These are phyloP conservation scores for Pocota personata DNA, from an alignment of 2,888 invertebrate species.

Conservation along the genomic window DNA sequence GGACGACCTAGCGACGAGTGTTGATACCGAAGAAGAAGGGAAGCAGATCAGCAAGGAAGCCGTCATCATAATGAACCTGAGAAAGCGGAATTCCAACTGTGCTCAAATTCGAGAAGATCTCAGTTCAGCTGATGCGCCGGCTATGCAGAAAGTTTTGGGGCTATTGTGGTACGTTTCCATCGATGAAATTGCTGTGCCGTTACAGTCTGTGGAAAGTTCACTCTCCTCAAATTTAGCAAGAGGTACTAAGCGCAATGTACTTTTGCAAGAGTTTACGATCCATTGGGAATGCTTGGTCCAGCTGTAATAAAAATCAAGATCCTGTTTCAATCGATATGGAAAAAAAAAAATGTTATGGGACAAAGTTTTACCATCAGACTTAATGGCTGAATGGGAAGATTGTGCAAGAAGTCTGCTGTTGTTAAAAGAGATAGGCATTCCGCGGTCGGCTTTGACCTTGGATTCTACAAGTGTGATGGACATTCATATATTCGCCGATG, in stretches of 20 bases:
- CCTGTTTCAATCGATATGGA: background rate
- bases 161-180: background rate
- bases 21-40: no score
- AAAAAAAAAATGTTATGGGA: background rate
- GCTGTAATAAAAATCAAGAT: conserved; percentile 6
- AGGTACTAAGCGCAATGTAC: no score
- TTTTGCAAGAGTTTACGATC: background rate
- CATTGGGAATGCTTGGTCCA: conserved; percentile 16
- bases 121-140: background rate
- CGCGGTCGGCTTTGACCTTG: background rate
- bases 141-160: conserved; percentile 6
- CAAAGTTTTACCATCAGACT: conserved; percentile 10
- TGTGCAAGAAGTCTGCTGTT: background rate
- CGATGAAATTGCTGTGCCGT: background rate
- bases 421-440: background rate
- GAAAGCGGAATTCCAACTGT: background rate
- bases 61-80: background rate
- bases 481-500: conserved; percentile 30
- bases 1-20: conserved; percentile 10
- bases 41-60: background rate
- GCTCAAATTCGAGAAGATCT: background rate
- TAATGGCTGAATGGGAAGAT: conserved; percentile 14
- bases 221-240: no score
- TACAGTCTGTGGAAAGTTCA: no score
- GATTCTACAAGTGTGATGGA: background rate